phyloP scores from a whole-genome alignment of 2,888 invertebrate genomes.

The Pseudoips prasinana region DNA sequence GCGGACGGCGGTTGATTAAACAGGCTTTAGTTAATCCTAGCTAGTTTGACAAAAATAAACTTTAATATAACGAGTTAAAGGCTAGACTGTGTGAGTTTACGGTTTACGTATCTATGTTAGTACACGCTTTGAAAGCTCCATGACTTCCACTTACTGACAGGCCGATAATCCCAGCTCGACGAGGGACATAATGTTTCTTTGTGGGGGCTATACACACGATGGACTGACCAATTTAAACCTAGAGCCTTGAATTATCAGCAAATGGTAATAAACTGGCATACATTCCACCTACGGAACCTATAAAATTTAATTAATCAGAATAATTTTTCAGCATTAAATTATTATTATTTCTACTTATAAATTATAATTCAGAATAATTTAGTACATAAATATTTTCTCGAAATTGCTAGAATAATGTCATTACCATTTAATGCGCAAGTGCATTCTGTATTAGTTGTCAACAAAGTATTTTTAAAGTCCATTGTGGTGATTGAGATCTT shows the following conservation, averaged over 20 bases:
- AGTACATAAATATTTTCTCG: no score
- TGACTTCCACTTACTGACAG: conserved; percentile 40
- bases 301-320: no score
- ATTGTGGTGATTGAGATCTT: no score
- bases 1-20: conserved; percentile 29
- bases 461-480: no score
- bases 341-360: no score
- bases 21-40: conserved; percentile 24
- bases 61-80: conserved; percentile 6
- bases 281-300: no score
- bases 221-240: conserved; percentile 4
- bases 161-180: conserved; percentile 31
- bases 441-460: no score
- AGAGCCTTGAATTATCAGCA: conserved; percentile 1
- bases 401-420: no score
- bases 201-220: conserved; percentile 6
- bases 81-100: background rate
- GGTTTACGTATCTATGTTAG: conserved; percentile 7
- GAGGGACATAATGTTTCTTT: conserved; percentile 27
- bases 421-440: no score
- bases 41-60: conserved; percentile 4
- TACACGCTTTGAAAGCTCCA: conserved; percentile 29
- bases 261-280: background rate
- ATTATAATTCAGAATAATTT: no score
- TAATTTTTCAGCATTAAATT: no score